Percentiles rank a stretch among this genome's conserved stretches.
phyloP scores from a whole-genome alignment of 2,888 invertebrate species.

The Cataglyphis cursor region DNA sequence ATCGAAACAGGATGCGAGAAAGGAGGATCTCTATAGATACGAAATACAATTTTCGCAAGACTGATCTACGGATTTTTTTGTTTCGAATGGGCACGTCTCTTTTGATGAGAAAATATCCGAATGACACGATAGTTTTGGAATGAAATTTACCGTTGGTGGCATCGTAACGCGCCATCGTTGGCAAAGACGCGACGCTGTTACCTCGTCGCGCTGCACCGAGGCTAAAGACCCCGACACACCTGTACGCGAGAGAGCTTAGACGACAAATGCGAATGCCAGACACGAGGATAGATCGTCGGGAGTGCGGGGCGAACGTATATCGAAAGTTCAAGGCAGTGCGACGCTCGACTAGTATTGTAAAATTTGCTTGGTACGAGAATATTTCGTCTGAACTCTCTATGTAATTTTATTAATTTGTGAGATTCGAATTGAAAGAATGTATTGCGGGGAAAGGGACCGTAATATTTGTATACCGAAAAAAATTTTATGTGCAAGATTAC shows the following conservation, averaged over 20 bases:
- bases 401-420: not conserved
- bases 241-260: constrained; percentile 68
- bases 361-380: constrained; percentile 31
- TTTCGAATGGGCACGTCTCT: not conserved
- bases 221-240: constrained; percentile 82
- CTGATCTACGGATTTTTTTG: not conserved
- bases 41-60: not conserved
- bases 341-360: constrained; percentile 27
- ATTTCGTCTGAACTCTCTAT: not conserved
- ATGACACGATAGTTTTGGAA: constrained; percentile 2
- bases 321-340: constrained; percentile 77
- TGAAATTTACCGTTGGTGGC: constrained; percentile 18
- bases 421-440: not conserved
- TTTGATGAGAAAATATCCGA: not conserved
- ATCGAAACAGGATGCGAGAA: not conserved
- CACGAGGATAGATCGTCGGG: constrained; percentile 75
- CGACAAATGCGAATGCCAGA: constrained; percentile 72
- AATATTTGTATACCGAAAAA: not conserved
- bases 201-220: constrained; percentile 63
- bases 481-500: not conserved
- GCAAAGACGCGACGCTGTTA: constrained; percentile 57
- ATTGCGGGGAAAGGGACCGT: not conserved
- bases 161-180: constrained; percentile 42
- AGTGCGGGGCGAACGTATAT: constrained; percentile 71
- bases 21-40: not conserved